A percentile compares a stretch with the other conserved stretches of the same genome.
These are phyloP conservation scores for Cliona cf. orientalis DNA, from an alignment of 37 sponge, comb jelly and placozoan species.

Conservation along the genomic window DNA sequence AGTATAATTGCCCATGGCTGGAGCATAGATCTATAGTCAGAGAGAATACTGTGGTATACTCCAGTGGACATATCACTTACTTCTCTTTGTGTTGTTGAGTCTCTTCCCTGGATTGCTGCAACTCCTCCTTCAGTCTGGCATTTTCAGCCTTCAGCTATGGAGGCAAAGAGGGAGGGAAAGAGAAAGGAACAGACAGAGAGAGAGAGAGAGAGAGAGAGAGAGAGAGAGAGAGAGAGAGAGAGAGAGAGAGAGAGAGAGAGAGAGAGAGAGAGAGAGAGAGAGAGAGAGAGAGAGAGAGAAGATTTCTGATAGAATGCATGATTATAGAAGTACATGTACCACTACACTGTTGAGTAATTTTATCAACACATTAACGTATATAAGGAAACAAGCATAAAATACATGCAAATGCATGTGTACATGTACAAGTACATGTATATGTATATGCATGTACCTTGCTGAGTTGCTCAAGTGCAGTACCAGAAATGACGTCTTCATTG, in stretches of 20 bases:
- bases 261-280: not conserved
- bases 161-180: slow-evolving; percentile 1
- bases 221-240: not conserved
- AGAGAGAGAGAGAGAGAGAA: not conserved
- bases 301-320: not conserved
- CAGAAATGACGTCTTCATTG: too few species aligned
- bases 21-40: too few species aligned
- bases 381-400: too few species aligned
- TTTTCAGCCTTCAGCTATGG: slow-evolving; percentile 61
- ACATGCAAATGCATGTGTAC: too few species aligned
- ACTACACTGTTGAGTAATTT: not conserved
- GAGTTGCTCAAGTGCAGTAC: too few species aligned
- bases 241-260: not conserved
- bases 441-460: too few species aligned
- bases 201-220: not conserved
- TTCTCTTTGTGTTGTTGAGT: slow-evolving; percentile 45
- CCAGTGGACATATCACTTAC: too few species aligned
- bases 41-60: too few species aligned
- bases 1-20: too few species aligned
- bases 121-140: slow-evolving; percentile 35
- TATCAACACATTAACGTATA: too few species aligned
- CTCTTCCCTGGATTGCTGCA: slow-evolving; percentile 23
- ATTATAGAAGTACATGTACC: not conserved
- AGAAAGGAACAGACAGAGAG: not conserved
- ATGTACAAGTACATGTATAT: too few species aligned